Percentiles rank a stretch among this genome's conserved stretches.
Evolutionary conservation across 1,140 invertebrate genomes (phyloP).

Genomic region (Polyergus mexicanus): DNA sequence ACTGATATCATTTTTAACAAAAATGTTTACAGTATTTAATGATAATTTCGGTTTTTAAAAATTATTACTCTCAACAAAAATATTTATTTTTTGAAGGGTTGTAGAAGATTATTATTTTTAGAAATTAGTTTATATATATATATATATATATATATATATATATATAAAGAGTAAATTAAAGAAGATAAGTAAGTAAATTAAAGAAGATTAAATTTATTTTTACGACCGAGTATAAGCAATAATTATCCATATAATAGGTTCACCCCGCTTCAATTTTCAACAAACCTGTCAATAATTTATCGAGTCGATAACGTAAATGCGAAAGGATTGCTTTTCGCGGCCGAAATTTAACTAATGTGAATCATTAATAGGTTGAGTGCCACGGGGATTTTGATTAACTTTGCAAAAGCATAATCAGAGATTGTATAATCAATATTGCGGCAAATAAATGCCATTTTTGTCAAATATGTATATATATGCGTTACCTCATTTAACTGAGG

Average conservation of each 20-base stretch:
- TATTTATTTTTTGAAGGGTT: background rate
- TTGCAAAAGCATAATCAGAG: conserved; percentile 38
- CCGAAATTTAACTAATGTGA: conserved; percentile 50
- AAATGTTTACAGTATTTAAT: background rate
- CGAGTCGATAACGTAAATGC: conserved; percentile 40
- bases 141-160: background rate
- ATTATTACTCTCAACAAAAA: conserved; percentile 8
- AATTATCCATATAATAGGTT: background rate
- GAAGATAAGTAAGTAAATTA: no score
- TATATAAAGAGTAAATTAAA: conserved; percentile 51
- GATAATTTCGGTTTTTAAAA: background rate
- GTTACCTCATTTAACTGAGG: conserved; percentile 30
- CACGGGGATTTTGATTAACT: conserved; percentile 49
- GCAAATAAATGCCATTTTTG: conserved; percentile 56
- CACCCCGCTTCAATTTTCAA: background rate
- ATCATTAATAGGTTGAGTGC: conserved; percentile 47
- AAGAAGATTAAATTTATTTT: conserved; percentile 23
- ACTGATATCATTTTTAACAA: background rate
- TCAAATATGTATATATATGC: conserved; percentile 8
- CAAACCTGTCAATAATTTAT: conserved; percentile 54
- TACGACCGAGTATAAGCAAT: background rate
- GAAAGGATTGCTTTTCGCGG: conserved; percentile 49
- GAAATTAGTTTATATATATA: background rate
- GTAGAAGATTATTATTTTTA: background rate
- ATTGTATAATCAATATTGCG: conserved; percentile 16